Percentiles rank a stretch among this genome's conserved stretches.
Conservation (phyloP, 2,888 invertebrate genomes). For the Augochlorella aurata region DNA sequence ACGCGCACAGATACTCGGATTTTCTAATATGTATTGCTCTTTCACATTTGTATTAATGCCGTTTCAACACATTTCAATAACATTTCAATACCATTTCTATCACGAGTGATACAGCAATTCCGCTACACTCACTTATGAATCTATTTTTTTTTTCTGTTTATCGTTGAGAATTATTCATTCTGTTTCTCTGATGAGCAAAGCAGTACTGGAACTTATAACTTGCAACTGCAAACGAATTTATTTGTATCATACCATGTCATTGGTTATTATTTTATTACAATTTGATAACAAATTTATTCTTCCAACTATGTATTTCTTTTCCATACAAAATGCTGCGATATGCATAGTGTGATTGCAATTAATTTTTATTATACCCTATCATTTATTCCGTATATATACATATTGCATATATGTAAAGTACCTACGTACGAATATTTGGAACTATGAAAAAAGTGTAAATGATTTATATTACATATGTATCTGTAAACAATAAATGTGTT, state of each 20-base stretch:
- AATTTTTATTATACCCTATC: background rate
- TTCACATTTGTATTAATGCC: conserved; percentile 1
- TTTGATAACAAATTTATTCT: background rate
- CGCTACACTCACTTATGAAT: conserved; percentile 1
- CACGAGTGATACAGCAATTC: background rate
- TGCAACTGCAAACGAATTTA: conserved; percentile 6
- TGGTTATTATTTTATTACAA: background rate
- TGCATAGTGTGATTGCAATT: background rate
- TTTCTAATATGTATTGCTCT: conserved; percentile 7
- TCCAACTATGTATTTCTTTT: background rate
- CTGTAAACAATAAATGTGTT: background rate
- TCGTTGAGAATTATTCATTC: conserved; percentile 8
- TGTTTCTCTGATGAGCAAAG: background rate
- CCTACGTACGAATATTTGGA: background rate
- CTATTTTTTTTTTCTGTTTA: conserved; percentile 6
- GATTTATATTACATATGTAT: background rate
- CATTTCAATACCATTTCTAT: background rate
- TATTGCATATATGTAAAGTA: background rate
- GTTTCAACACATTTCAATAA: background rate
- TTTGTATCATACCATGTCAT: background rate
- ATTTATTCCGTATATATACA: background rate
- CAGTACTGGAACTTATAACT: background rate
- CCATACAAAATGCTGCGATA: background rate
- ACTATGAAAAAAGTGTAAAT: background rate
- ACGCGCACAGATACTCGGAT: conserved; percentile 14